Evolutionary conservation across 2,797 vertebrate species (phyloP).

Genomic region (Chiloscyllium punctatum): DNA sequence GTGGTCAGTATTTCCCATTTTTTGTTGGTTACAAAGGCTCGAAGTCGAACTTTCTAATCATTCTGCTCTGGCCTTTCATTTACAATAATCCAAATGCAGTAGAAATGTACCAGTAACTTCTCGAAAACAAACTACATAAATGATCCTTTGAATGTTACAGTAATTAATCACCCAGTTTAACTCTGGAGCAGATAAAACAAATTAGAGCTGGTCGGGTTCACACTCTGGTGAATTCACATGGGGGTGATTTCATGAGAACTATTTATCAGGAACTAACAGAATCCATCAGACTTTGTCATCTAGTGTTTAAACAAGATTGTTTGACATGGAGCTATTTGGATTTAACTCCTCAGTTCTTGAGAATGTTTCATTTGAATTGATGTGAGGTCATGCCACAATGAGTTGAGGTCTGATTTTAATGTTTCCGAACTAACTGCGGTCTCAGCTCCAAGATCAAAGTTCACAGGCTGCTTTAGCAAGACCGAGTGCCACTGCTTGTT

Average conservation of each 20-base stretch:
- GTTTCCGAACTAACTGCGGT: constrained; percentile 18
- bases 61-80: too few species aligned
- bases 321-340: constrained; percentile 20
- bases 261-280: constrained; percentile 16
- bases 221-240: neutral
- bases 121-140: neutral
- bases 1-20: too few species aligned
- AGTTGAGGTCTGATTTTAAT: neutral
- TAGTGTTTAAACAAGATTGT: neutral
- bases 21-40: too few species aligned
- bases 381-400: neutral
- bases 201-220: neutral
- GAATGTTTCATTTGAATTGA: constrained; percentile 4
- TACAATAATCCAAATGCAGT: neutral
- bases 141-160: neutral
- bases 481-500: neutral
- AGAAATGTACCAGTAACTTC: neutral
- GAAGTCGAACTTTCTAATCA: too few species aligned
- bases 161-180: neutral
- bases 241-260: neutral
- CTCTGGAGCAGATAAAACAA: neutral
- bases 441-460: constrained; percentile 20
- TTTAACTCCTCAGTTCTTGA: neutral
- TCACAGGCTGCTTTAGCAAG: neutral
- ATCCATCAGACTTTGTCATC: neutral